Evolutionary conservation across 2,888 invertebrate genomes (phyloP).

Genomic region (Chalcosyrphus nemorum): DNA sequence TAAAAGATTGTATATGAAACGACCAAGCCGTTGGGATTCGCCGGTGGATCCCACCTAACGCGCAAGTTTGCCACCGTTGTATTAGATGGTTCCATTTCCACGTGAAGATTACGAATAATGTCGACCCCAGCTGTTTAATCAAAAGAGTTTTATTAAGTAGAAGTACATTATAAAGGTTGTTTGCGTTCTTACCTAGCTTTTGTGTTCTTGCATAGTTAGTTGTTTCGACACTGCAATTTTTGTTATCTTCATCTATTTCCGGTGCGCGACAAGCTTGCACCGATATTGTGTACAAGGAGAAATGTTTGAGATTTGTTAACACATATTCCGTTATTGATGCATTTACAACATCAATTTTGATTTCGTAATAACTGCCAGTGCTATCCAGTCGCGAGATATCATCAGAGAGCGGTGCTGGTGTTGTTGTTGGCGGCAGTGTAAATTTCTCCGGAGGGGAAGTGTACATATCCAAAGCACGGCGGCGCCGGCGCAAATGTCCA

Average conservation of each 20-base stretch:
- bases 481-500: slow-evolving; percentile 64
- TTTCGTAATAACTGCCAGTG: slow-evolving; percentile 72
- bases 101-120: slow-evolving; percentile 83
- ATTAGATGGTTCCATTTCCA: slow-evolving; percentile 77
- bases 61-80: slow-evolving; percentile 85
- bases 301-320: slow-evolving; percentile 88
- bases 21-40: slow-evolving; percentile 93
- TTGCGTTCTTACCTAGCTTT: slow-evolving; percentile 78
- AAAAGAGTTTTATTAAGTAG: neutral
- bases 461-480: slow-evolving; percentile 51
- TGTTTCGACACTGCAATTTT: slow-evolving; percentile 84
- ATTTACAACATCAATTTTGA: slow-evolving; percentile 75
- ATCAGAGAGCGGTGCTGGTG: neutral
- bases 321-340: slow-evolving; percentile 82
- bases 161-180: neutral
- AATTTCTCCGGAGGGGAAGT: slow-evolving; percentile 2
- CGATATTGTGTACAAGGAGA: slow-evolving; percentile 88
- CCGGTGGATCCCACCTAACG: slow-evolving; percentile 91
- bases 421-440: neutral
- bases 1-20: slow-evolving; percentile 92
- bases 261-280: slow-evolving; percentile 90
- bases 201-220: slow-evolving; percentile 83
- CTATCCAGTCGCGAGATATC: slow-evolving; percentile 74
- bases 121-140: slow-evolving; percentile 89
- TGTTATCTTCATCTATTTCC: slow-evolving; percentile 41